Conservation (phyloP, 2,797 vertebrate genomes). For the Onychomys leucogaster region DNA sequence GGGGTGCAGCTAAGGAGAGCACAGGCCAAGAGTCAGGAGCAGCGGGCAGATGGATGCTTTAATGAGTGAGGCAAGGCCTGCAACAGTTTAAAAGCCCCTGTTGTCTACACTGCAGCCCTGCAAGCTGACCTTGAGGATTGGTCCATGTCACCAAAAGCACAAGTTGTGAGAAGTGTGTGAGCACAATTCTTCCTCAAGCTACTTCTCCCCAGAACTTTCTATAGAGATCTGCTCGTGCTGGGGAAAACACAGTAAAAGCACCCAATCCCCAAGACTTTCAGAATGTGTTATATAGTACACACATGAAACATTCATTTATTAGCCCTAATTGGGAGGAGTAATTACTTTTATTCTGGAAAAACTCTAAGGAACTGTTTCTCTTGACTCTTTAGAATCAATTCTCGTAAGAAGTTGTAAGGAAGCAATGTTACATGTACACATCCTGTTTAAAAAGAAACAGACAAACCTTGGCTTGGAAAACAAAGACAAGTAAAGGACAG, state of each 20-base stretch:
- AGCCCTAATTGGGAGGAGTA: neutral
- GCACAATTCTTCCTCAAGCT: neutral
- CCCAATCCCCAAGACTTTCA: neutral
- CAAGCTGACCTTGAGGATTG: accelerated
- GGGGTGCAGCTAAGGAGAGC: neutral
- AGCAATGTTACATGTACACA: neutral
- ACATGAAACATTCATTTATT: neutral
- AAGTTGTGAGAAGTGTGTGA: accelerated
- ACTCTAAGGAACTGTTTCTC: neutral
- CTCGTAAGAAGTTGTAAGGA: neutral
- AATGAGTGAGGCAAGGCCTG: neutral
- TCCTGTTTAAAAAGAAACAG: neutral
- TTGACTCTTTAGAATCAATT: neutral
- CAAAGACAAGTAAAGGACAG: no score
- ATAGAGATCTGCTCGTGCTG: neutral
- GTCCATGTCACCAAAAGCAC: neutral
- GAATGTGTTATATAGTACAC: neutral
- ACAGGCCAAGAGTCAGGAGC: neutral
- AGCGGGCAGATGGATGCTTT: neutral
- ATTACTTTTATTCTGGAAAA: constrained; percentile 5
- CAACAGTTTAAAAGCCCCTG: accelerated
- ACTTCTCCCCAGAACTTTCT: neutral
- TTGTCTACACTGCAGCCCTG: accelerated
- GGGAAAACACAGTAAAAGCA: neutral
- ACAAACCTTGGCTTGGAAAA: neutral